Conservation (phyloP, 2,888 invertebrate species). For the Boloria euphrosyne region DNA sequence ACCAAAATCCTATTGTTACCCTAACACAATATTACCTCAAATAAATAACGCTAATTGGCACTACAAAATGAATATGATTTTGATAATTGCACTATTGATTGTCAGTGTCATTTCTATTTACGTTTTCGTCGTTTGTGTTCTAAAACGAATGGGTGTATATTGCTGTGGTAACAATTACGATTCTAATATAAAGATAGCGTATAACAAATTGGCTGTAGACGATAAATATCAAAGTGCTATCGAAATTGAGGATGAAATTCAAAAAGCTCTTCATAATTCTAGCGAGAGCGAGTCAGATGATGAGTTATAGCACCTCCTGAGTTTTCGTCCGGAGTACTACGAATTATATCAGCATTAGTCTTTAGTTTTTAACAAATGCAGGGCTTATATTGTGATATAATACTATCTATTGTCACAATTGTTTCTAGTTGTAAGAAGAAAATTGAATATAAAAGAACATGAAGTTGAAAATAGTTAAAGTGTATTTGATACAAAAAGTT, state of each 20-base stretch:
- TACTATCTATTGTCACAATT: constrained; percentile 57
- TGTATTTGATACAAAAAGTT: constrained; percentile 27
- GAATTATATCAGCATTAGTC: constrained; percentile 52
- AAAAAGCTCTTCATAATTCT: constrained; percentile 61
- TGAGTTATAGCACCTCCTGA: constrained; percentile 62
- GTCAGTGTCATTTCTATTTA: constrained; percentile 58
- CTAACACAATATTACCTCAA: constrained; percentile 68
- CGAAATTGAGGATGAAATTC: constrained; percentile 72
- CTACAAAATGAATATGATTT: constrained; percentile 68
- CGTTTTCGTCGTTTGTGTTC: constrained; percentile 52
- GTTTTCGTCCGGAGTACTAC: constrained; percentile 60
- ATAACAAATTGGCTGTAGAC: constrained; percentile 69
- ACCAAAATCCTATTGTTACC: constrained; percentile 77
- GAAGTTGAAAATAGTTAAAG: constrained; percentile 1
- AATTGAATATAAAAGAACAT: constrained; percentile 11
- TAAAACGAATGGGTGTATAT: constrained; percentile 51
- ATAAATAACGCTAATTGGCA: constrained; percentile 72
- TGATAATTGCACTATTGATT: constrained; percentile 62
- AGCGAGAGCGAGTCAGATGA: constrained; percentile 74
- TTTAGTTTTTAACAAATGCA: constrained; percentile 51
- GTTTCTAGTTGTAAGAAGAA: constrained; percentile 24
- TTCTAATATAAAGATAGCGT: constrained; percentile 62
- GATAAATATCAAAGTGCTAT: constrained; percentile 67
- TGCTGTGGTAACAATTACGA: constrained; percentile 60
- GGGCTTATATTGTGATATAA: constrained; percentile 65